A percentile compares a stretch with the other conserved stretches of the same genome.
phyloP scores from a whole-genome alignment of 1,140 invertebrate genomes.

The Sycobia sp. region DNA sequence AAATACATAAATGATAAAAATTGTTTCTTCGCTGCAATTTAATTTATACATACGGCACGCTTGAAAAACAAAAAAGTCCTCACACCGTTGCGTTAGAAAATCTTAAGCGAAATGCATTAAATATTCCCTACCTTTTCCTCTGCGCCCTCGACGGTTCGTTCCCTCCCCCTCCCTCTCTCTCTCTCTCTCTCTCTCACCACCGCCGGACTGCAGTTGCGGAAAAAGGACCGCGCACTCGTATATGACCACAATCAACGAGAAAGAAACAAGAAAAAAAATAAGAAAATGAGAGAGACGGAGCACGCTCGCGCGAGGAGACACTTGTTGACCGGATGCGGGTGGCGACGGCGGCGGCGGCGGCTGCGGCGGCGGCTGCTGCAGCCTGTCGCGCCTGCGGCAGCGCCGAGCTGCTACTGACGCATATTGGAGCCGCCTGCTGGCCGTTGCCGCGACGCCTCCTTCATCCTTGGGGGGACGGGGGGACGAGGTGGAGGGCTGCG shows the following conservation, averaged over 20 bases:
- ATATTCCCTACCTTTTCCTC: too few species aligned
- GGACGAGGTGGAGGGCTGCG: too few species aligned
- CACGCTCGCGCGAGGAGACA: not conserved
- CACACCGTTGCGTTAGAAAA: too few species aligned
- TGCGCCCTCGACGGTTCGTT: too few species aligned
- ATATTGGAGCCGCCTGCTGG: too few species aligned
- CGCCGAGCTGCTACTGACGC: conserved; percentile 22
- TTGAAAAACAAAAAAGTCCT: not conserved
- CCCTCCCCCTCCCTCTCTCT: too few species aligned
- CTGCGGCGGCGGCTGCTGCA: conserved; percentile 23
- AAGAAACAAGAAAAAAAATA: not conserved
- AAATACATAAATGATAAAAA: too few species aligned
- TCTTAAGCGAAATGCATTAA: not conserved
- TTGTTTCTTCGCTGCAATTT: too few species aligned
- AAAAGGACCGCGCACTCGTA: not conserved
- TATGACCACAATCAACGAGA: too few species aligned
- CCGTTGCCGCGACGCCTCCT: conserved; percentile 4
- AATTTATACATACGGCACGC: too few species aligned
- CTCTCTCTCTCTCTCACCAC: too few species aligned
- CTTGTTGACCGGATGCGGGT: not conserved
- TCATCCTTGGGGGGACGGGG: not conserved
- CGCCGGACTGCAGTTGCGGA: not conserved
- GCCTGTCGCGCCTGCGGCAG: conserved; percentile 11
- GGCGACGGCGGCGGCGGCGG: not conserved
- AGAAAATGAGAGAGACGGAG: not conserved